Base-by-base conservation (phyloP, 2,797 vertebrate species). In the Melopsittacus undulatus region DNA sequence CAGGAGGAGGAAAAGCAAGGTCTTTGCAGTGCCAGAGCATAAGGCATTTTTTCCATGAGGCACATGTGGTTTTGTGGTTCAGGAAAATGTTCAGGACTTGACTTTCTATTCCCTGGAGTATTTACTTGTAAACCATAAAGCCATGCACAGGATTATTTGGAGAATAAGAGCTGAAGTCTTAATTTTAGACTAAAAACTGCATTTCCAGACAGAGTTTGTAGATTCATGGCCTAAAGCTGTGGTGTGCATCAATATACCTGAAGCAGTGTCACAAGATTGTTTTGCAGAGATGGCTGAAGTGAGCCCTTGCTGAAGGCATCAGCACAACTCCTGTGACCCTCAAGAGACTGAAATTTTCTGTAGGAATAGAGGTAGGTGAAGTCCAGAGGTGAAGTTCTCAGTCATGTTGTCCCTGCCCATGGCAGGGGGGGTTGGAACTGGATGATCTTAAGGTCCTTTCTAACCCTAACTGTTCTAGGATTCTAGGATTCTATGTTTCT, bases 1-100 rank as follows among this genome's bases (percentile, higher is more conserved):
- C 73, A 42, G 82, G 45, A 70, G 48, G 45, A 91, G 54, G 51
- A 49, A 93, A 69, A 30, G 11, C 56, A 32, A 74, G 38, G 48
- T 70, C 69, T 72, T 78, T 34, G 36, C 34, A 49, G 45, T 59
- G 82, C 76, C 17, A n/a, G 76, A 85, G 59, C 84, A 69, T 43
- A 83, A 56, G 18, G 46, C 92, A 67, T 78, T 92, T 86, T 63
- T 97, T 91, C 87, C 89, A 92, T 86, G 89, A 93, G 48, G 59
- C 43, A 56, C 66, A 51, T 76, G 83, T 86, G 92, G 87, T 54
- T 92, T 95, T 88, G 84, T 92, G 69, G 87, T 81, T 94, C 38
- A 10, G 78, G 36, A 87, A 89, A 80, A 66, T 43, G 76, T 90
- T 74, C 61, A 38, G 45, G 61, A 77, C 57, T 42, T 68, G 48